These are phyloP conservation scores for Sialis fuliginosa DNA, from an alignment of 2,888 invertebrate genomes.

Conservation along the genomic window DNA sequence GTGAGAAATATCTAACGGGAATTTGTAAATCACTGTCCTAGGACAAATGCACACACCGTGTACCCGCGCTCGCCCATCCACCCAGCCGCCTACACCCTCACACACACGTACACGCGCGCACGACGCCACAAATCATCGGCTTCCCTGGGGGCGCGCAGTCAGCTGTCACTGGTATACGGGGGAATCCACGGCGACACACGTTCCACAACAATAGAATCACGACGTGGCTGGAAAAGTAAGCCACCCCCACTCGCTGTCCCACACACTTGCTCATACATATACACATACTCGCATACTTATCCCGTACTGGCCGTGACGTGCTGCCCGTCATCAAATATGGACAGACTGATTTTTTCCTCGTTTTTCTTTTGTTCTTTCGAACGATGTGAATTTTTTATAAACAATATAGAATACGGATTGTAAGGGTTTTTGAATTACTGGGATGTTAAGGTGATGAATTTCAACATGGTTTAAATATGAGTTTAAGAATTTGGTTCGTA, in stretches of 20 bases:
- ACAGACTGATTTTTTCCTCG: background rate
- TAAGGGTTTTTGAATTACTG: no score
- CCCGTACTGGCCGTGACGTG: background rate
- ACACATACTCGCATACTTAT: background rate
- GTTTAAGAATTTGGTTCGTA: no score
- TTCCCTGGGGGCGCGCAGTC: slow-evolving; percentile 20
- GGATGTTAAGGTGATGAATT: no score
- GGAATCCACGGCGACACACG: slow-evolving; percentile 25
- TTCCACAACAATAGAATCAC: slow-evolving; percentile 27
- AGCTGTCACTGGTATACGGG: slow-evolving; percentile 22
- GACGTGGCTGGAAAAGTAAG: slow-evolving; percentile 26
- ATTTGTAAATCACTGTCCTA: no score
- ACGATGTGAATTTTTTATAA: no score
- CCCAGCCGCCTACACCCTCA: slow-evolving; percentile 3
- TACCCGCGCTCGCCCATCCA: background rate
- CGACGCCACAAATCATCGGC: slow-evolving; percentile 19
- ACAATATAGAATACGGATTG: no score
- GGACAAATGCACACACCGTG: background rate
- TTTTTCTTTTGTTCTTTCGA: no score
- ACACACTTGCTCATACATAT: background rate
- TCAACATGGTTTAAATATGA: no score
- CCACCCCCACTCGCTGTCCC: slow-evolving; percentile 12
- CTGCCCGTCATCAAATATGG: background rate
- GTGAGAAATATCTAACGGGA: no score
- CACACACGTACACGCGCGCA: slow-evolving; percentile 12